Conservation (phyloP, 2,113 vertebrate species). For the Bubalus kerabau region DNA sequence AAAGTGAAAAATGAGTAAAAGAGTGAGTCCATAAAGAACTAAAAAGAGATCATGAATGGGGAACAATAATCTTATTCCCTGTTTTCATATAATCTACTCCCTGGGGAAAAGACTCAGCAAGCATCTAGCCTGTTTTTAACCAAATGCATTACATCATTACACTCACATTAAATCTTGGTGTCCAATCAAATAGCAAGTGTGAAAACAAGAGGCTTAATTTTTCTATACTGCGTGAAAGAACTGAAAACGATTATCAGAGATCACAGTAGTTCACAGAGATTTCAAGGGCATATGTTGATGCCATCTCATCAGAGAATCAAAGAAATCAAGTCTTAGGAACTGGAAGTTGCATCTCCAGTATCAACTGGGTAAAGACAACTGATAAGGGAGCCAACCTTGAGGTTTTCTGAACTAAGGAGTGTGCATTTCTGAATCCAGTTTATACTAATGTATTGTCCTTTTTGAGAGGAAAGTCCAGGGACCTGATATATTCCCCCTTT, state of each 20-base stretch:
- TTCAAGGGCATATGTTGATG: no score
- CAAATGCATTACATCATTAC: background rate
- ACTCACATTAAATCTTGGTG: background rate
- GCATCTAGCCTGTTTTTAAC: background rate
- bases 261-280: no score
- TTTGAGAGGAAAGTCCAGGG: background rate
- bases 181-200: background rate
- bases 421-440: background rate
- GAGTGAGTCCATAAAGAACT: background rate
- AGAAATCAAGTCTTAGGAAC: no score
- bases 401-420: no score
- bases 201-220: background rate
- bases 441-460: background rate
- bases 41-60: no score
- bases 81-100: background rate
- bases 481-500: background rate
- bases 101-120: background rate
- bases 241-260: no score
- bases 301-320: no score
- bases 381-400: no score
- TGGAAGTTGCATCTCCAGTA: no score
- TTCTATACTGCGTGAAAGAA: background rate
- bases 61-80: background rate
- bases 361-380: no score
- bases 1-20: background rate